Conservation (phyloP, 92 coral and sea anemone species). For the Heliopora coerulea region DNA sequence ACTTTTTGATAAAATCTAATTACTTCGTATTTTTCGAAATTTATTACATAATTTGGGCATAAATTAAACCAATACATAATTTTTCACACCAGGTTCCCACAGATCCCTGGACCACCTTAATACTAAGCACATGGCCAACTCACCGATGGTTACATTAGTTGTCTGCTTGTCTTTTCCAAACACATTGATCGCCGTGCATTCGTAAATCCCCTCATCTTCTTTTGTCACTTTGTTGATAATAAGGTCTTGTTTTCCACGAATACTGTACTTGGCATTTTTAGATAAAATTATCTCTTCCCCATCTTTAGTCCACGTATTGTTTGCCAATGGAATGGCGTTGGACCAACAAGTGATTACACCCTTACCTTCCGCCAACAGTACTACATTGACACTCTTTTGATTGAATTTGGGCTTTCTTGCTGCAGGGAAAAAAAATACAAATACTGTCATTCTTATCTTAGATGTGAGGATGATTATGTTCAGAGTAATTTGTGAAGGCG, state of each 20-base stretch:
- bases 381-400: neutral
- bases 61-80: too few species aligned
- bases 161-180: conserved; percentile 57
- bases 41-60: too few species aligned
- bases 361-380: neutral
- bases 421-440: neutral
- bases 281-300: neutral
- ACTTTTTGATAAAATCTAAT: too few species aligned
- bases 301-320: conserved; percentile 30
- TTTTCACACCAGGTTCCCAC: too few species aligned
- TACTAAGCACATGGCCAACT: neutral
- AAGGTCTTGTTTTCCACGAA: conserved; percentile 2
- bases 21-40: too few species aligned
- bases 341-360: conserved; percentile 14
- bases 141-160: conserved; percentile 40
- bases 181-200: conserved; percentile 68
- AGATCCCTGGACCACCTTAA: too few species aligned
- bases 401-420: conserved; percentile 30
- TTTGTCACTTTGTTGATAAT: conserved; percentile 33
- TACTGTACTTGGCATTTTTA: neutral
- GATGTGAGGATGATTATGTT: too few species aligned
- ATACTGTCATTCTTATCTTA: too few species aligned
- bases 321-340: conserved; percentile 25
- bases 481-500: too few species aligned
- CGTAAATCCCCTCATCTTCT: conserved; percentile 63